These are phyloP conservation scores for Coptodon rendalli DNA, from an alignment of 2,113 vertebrate species.

Conservation along the genomic window DNA sequence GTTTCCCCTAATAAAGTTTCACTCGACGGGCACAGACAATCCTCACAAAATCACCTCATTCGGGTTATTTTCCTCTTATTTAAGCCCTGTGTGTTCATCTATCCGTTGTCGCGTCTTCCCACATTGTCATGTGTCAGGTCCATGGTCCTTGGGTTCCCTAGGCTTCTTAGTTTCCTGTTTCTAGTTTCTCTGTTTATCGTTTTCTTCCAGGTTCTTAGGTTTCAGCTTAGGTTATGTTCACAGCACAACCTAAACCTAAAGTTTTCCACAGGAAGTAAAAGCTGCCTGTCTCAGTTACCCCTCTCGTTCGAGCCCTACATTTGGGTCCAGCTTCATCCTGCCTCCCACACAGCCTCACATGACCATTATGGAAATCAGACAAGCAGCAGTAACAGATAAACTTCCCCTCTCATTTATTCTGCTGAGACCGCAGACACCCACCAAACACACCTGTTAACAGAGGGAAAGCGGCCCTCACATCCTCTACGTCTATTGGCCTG, in stretches of 20 bases:
- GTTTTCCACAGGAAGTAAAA: neutral
- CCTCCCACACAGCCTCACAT: neutral
- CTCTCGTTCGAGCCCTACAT: accelerated
- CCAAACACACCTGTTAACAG: neutral
- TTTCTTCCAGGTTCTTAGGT: neutral
- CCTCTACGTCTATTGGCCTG: neutral
- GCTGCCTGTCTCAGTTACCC: neutral
- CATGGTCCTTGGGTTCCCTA: neutral
- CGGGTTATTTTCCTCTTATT: accelerated
- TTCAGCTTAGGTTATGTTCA: neutral
- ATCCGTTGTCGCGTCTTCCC: accelerated
- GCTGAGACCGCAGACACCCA: neutral
- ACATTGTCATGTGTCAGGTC: neutral
- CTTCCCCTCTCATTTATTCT: neutral
- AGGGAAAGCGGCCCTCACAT: accelerated
- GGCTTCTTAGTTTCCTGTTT: neutral
- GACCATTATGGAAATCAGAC: neutral
- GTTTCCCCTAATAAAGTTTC: neutral
- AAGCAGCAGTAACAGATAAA: neutral
- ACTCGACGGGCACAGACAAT: neutral
- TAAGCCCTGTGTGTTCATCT: neutral
- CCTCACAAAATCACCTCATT: neutral
- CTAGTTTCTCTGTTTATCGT: neutral
- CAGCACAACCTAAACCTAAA: accelerated
- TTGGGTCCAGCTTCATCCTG: neutral